Evolutionary conservation across 1,140 invertebrate species (phyloP), one percentile per base, ranked within the genome.

Genomic region (Geopemphigus sp.): DNA sequence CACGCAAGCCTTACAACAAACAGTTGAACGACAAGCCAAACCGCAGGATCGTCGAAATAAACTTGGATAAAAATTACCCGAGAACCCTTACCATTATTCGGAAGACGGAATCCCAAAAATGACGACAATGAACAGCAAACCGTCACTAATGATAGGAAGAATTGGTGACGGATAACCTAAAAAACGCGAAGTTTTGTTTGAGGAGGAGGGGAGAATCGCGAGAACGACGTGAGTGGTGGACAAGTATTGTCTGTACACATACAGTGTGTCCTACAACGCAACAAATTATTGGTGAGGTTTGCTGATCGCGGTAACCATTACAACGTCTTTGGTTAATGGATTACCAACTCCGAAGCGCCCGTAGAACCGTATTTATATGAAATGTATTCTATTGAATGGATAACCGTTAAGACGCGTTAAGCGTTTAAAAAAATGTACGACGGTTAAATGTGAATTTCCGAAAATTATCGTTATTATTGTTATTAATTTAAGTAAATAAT

Each of bases 41-140:
- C 1, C 19, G 12, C 26, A 50, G 74, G 74, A 78, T 78, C 39
- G 15, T 47, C 22, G 1, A 3, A 61, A 61, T 78, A 78, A 78
- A 61, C 12, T 1, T 17, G 39, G 74, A 78, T 78, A 19, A 63
- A 76, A 68, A 78, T 45, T 14, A 29, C 26, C n/a, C 5, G 15
- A 63, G 19, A 0, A 17, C 1, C 63, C 74, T 50, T 15, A 78
- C 74, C 74, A 78, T 78, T 78, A 15, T 78, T 63, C 74, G 39
- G 32, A 78, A 57, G 57, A 78, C 32, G 39, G 12, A 1, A 78
- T 29, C 22, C 39, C 0, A 59, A 39, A 26, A 61, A 78, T 29
- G 57, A 61, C 29, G 47, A 76, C 72, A 61, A 74, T 56, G 24
- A 45, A 32, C 22, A 47, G 22, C 26, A 4, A 39, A 39, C 32